phyloP scores from a whole-genome alignment of 2,888 invertebrate genomes.

The Uloborus plumipes region DNA sequence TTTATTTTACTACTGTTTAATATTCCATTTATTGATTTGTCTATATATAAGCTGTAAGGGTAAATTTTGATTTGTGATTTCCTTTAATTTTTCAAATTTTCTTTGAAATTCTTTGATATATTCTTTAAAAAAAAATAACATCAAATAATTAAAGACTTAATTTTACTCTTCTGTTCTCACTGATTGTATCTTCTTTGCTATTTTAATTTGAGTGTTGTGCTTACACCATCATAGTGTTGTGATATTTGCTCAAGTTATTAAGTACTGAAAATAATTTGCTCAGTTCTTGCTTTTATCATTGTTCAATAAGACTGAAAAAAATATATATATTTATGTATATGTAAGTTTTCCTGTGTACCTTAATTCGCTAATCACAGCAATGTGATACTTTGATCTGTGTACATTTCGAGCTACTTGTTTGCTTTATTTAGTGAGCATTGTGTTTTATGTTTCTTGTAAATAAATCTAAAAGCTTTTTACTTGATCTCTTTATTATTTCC shows the following conservation, averaged over 20 bases:
- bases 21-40: no score
- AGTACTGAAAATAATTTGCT: slow-evolving; percentile 38
- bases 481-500: slow-evolving; percentile 1
- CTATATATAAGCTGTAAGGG: no score
- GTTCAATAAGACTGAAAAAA: slow-evolving; percentile 28
- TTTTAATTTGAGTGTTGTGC: no score
- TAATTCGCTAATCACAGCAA: slow-evolving; percentile 7
- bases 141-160: no score
- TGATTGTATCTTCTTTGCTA: no score
- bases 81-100: no score
- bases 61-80: no score
- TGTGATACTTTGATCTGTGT: slow-evolving; percentile 36
- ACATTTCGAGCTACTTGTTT: slow-evolving; percentile 43
- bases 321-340: slow-evolving; percentile 26
- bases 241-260: slow-evolving; percentile 41
- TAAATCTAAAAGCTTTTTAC: slow-evolving; percentile 49
- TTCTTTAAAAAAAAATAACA: no score
- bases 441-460: slow-evolving; percentile 56
- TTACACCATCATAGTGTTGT: no score
- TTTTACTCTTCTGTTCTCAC: no score
- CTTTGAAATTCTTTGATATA: no score
- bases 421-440: slow-evolving; percentile 42
- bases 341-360: slow-evolving; percentile 25
- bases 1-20: no score
- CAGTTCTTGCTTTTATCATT: slow-evolving; percentile 29